Percentiles rank a stretch among this genome's conserved stretches.
phyloP scores from a whole-genome alignment of 1,140 invertebrate genomes.

The Mya arenaria region DNA sequence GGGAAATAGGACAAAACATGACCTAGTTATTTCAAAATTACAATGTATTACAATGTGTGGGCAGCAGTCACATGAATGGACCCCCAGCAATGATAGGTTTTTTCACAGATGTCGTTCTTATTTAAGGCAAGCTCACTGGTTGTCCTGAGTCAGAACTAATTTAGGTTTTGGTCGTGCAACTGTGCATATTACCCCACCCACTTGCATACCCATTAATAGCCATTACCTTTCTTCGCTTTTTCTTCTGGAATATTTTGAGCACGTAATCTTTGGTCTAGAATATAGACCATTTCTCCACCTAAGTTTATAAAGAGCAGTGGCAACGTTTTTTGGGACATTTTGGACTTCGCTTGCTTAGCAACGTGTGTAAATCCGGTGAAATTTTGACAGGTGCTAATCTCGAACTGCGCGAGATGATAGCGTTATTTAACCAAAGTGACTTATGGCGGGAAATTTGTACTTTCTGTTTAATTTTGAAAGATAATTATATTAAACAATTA shows the following conservation, averaged over 20 bases:
- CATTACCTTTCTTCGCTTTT: constrained; percentile 90
- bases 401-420: constrained; percentile 21
- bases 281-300: constrained; percentile 97
- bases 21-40: too few relatives aligned
- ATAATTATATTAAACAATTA: too few relatives aligned
- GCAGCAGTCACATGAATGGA: too few relatives aligned
- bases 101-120: too few relatives aligned
- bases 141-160: too few relatives aligned
- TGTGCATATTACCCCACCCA: too few relatives aligned
- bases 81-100: too few relatives aligned
- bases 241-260: constrained; percentile 91
- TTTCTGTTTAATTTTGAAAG: constrained; percentile 43
- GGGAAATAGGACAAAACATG: too few relatives aligned
- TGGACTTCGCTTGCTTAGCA: constrained; percentile 38
- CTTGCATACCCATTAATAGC: too few relatives aligned
- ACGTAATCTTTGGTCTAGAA: constrained; percentile 93
- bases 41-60: too few relatives aligned
- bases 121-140: too few relatives aligned
- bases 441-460: constrained; percentile 42
- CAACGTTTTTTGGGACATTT: constrained; percentile 83
- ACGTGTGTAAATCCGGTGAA: constrained; percentile 43
- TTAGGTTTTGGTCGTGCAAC: too few relatives aligned
- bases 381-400: background rate
- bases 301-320: constrained; percentile 95
- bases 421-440: constrained; percentile 24